Percentiles rank a stretch among this genome's conserved stretches.
Evolutionary conservation across 2,888 invertebrate genomes (phyloP).

Genomic region (Arge pagana): DNA sequence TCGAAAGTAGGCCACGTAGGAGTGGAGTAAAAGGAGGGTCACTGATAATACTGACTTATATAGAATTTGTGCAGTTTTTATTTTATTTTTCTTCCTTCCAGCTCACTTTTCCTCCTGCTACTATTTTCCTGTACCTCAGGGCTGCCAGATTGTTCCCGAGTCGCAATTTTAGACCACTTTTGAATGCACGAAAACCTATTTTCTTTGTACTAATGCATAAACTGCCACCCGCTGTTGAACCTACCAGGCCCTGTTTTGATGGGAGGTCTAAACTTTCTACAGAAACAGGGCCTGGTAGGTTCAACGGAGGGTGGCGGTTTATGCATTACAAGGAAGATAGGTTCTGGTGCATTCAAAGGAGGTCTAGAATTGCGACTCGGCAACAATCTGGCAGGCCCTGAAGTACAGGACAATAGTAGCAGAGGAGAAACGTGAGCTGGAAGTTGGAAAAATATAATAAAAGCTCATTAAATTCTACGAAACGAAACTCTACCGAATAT

Average conservation of each 20-base stretch:
- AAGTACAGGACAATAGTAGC: too few species aligned
- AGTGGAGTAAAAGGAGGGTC: slow-evolving; percentile 7
- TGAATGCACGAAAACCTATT: slow-evolving; percentile 6
- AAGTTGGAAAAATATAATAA: too few species aligned
- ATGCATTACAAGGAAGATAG: slow-evolving; percentile 4
- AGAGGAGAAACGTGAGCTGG: too few species aligned
- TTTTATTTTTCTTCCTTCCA: too few species aligned
- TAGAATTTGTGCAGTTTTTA: too few species aligned
- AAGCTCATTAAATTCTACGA: too few species aligned
- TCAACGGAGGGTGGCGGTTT: slow-evolving; percentile 8
- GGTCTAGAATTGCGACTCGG: slow-evolving; percentile 6
- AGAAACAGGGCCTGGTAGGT: slow-evolving; percentile 6
- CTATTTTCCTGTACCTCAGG: too few species aligned
- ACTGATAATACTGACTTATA: neutral
- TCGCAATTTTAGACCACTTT: slow-evolving; percentile 3
- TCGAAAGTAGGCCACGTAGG: slow-evolving; percentile 6
- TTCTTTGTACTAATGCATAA: slow-evolving; percentile 3
- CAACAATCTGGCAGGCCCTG: too few species aligned
- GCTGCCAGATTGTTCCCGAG: too few species aligned
- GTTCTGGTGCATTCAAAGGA: slow-evolving; percentile 5
- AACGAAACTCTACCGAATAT: too few species aligned
- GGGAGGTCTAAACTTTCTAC: too few species aligned
- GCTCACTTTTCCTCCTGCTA: too few species aligned
- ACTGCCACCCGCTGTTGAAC: slow-evolving; percentile 6
- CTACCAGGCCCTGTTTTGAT: slow-evolving; percentile 5